phyloP scores from a whole-genome alignment of 1,140 invertebrate genomes.

The Orchesella cincta region DNA sequence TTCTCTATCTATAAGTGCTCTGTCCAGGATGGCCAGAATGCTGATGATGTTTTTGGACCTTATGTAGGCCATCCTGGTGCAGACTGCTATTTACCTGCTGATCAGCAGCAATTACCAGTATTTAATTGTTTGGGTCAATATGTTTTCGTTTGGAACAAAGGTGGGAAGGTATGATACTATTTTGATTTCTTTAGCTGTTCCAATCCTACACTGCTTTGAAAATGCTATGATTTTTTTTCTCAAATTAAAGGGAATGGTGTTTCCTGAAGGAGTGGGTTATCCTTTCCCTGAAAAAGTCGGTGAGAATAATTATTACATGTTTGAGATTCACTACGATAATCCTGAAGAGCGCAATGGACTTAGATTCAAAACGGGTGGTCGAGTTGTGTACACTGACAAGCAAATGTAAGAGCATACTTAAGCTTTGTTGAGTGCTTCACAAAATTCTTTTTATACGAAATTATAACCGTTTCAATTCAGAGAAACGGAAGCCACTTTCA shows the following conservation, averaged over 20 bases:
- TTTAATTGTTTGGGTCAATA: background rate
- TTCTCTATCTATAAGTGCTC: constrained; percentile 26
- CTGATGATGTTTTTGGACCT: background rate
- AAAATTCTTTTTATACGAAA: no score
- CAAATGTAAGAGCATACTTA: no score
- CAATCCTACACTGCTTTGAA: no score
- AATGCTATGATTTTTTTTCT: no score
- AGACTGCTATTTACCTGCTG: background rate
- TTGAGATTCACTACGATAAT: constrained; percentile 44
- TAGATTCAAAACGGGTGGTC: constrained; percentile 20
- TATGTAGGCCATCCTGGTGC: background rate
- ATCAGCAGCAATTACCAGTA: background rate
- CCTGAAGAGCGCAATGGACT: constrained; percentile 5
- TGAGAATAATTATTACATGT: constrained; percentile 33
- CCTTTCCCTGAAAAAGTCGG: constrained; percentile 21
- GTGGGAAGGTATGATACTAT: constrained; percentile 35
- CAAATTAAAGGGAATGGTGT: constrained; percentile 28
- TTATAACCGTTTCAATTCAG: no score
- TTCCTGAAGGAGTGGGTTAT: constrained; percentile 39
- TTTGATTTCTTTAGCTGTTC: no score
- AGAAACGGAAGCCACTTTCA: background rate
- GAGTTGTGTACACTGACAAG: background rate
- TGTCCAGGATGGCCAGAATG: background rate
- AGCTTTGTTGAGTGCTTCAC: no score
- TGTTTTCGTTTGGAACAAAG: constrained; percentile 34